Base-by-base conservation (phyloP, 2,888 invertebrate genomes). In the Teinopalpus imperialis region DNA sequence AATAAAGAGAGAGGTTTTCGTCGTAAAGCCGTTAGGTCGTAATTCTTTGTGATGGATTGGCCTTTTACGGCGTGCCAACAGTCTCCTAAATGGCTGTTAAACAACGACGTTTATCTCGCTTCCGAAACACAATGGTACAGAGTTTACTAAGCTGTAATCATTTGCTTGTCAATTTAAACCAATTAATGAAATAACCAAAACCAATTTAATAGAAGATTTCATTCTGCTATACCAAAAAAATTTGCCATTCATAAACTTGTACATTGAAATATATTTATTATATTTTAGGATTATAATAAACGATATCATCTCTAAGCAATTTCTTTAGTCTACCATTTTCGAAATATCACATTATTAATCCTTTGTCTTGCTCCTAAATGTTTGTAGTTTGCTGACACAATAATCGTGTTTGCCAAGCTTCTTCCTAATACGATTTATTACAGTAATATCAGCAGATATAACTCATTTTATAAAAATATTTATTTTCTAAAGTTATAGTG, bases 1-100 rank as follows among this genome's bases (percentile, higher is more conserved):
- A 16, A 16, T 32, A 32, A 32, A 32, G 31, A 32, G 31, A 32
- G 58, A 44, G 57, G 52, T 57, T 51, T 41, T 31, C 35, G 43
- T 30, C 48, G 43, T 55, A 52, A 40, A 40, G 47, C 40, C 37
- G 59, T 66, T 64, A 64, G 61, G 67, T 66, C 69, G 75, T 78
- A 75, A 76, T 70, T 81, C 80, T 72, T 59, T 24, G 73, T 80
- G 81, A 81, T 79, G 73, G 79, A 81, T 81, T 74, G 71, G 67
- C 69, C 77, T 76, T 78, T 81, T 83, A 78, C 80, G 79, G 78
- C 76, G 78, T 79, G 78, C 78, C 78, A 81, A 62, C 80, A 67
- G 68, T 66, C 66, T 71, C 74, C 71, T 68, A 75, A 80, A 80
- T 67, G 69, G 66, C 61, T 35, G 29, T 35, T 35, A 29, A 35